phyloP scores from a whole-genome alignment of 2,888 invertebrate species.

The Cordilura impudica region DNA sequence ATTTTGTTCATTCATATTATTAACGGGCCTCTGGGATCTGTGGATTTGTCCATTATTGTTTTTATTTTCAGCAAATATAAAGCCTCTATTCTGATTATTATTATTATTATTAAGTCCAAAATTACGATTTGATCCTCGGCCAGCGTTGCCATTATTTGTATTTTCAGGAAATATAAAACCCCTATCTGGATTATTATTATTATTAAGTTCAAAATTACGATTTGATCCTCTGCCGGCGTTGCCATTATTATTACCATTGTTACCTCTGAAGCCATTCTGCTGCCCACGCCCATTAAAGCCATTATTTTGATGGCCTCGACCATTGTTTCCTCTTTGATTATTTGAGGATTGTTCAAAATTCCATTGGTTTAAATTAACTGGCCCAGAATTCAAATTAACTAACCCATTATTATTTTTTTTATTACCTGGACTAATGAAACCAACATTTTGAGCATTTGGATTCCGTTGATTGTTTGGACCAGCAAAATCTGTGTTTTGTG shows the following conservation, averaged over 20 bases:
- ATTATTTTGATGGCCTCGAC: neutral
- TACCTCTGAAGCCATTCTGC: neutral
- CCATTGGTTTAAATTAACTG: constrained; percentile 34
- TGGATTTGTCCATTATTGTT: neutral
- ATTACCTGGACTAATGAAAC: neutral
- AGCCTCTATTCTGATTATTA: too few relatives aligned
- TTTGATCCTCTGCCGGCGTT: constrained; percentile 2
- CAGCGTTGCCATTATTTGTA: too few relatives aligned
- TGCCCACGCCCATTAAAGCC: neutral
- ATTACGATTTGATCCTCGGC: too few relatives aligned
- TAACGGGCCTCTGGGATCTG: constrained; percentile 2
- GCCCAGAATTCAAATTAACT: constrained; percentile 7
- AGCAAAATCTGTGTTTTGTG: neutral
- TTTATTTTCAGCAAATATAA: constrained; percentile 1
- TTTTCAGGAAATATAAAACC: constrained; percentile 18
- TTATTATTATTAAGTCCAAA: constrained; percentile 6
- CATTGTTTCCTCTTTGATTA: constrained; percentile 5
- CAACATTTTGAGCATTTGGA: neutral
- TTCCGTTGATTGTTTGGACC: neutral
- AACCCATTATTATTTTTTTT: neutral
- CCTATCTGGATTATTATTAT: constrained; percentile 5
- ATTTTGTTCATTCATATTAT: constrained; percentile 19
- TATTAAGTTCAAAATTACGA: neutral
- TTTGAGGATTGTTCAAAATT: neutral
- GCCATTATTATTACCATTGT: neutral